Evolutionary conservation across 2,888 invertebrate genomes (phyloP).

Genomic region (Esperia sulphurella): DNA sequence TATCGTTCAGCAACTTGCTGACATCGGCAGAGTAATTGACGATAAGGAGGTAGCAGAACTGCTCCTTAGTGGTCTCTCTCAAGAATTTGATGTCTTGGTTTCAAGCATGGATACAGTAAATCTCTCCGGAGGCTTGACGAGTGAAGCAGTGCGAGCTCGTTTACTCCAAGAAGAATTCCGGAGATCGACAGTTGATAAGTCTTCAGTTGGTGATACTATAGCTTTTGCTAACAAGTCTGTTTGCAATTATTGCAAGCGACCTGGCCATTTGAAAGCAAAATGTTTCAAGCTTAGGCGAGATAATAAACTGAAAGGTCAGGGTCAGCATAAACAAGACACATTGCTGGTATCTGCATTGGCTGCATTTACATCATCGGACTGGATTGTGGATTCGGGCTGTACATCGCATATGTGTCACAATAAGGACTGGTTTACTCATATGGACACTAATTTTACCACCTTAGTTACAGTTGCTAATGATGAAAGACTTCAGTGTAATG

Average conservation of each 20-base stretch:
- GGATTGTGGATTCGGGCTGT: neutral
- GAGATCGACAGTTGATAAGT: neutral
- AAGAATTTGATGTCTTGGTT: neutral
- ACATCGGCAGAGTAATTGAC: slow-evolving; percentile 3
- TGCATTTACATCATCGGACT: neutral
- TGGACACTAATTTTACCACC: too few species aligned
- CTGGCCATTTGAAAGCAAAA: neutral
- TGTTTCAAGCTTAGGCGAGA: slow-evolving; percentile 1
- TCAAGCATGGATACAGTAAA: neutral
- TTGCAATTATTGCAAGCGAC: neutral
- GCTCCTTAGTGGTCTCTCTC: neutral
- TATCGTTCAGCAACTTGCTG: neutral
- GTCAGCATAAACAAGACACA: too few species aligned
- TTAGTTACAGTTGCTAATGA: neutral
- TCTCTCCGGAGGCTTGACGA: neutral
- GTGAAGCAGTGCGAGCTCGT: neutral
- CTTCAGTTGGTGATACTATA: too few species aligned
- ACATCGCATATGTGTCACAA: neutral
- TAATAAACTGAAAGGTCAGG: too few species aligned
- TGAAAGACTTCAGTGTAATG: neutral
- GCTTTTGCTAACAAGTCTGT: neutral
- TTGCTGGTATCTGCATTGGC: neutral
- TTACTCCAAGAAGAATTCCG: slow-evolving; percentile 1
- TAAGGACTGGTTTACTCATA: too few species aligned
- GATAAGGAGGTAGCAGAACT: too few species aligned